Evolutionary conservation across 2,888 invertebrate genomes (phyloP).

Genomic region (Melanophora roralis): DNA sequence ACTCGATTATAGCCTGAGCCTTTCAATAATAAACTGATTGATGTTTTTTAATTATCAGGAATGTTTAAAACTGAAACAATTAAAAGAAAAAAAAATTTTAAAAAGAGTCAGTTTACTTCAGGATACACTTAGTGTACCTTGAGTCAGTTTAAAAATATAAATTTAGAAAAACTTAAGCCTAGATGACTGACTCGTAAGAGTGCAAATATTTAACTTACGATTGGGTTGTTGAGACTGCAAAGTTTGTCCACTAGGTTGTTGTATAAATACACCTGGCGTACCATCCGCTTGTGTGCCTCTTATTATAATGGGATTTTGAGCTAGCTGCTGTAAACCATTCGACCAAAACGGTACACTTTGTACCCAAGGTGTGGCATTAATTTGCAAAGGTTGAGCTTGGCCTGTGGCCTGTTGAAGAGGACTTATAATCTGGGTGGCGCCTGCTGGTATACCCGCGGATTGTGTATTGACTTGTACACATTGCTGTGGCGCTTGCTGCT

Average conservation of each 20-base stretch:
- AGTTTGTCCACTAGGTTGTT: constrained; percentile 80
- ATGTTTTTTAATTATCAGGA: no score
- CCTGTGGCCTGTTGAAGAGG: constrained; percentile 82
- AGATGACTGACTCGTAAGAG: no score
- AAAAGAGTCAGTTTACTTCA: no score
- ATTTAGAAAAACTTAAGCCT: no score
- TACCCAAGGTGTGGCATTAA: constrained; percentile 84
- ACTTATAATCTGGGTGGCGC: constrained; percentile 84
- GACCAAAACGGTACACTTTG: constrained; percentile 86
- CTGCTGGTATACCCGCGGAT: constrained; percentile 83
- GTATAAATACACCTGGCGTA: constrained; percentile 87
- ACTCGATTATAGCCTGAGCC: no score
- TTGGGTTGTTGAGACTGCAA: constrained; percentile 82
- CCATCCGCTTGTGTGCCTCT: constrained; percentile 87
- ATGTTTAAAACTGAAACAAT: no score
- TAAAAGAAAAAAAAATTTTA: no score
- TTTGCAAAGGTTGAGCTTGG: constrained; percentile 85
- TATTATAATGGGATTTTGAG: constrained; percentile 87
- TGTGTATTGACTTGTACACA: constrained; percentile 82
- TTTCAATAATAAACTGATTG: no score
- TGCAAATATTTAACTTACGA: constrained; percentile 78
- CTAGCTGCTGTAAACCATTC: constrained; percentile 84
- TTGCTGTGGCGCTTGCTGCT: constrained; percentile 80
- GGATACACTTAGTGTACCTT: no score
- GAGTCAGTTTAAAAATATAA: no score